phyloP scores from a whole-genome alignment of 2,113 vertebrate genomes.

The Castor canadensis region DNA sequence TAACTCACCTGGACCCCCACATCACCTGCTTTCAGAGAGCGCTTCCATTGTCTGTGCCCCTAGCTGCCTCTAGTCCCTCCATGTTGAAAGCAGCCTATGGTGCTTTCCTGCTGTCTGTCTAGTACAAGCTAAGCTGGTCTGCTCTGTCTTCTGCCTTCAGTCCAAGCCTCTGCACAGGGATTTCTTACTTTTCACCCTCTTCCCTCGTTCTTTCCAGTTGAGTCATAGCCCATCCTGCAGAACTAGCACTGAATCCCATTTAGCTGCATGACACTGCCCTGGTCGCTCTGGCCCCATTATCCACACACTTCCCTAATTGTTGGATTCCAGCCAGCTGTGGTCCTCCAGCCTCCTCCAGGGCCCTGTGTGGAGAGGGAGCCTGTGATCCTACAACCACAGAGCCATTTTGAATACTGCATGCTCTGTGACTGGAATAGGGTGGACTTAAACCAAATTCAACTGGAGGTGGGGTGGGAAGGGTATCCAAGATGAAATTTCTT shows the following conservation, averaged over 20 bases:
- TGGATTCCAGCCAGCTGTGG: not conserved
- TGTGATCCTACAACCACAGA: not conserved
- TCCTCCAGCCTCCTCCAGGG: fast-evolving
- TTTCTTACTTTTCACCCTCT: not conserved
- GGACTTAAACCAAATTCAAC: too few relatives aligned
- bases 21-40: not conserved
- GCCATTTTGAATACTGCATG: fast-evolving
- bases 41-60: fast-evolving
- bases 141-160: not conserved
- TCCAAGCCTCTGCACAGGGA: not conserved
- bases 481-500: not conserved
- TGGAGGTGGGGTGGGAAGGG: not conserved
- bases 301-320: too few relatives aligned
- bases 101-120: not conserved
- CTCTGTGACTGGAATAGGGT: too few relatives aligned
- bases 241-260: not conserved
- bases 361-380: fast-evolving
- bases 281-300: not conserved
- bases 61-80: fast-evolving
- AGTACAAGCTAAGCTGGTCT: not conserved
- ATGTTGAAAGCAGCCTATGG: not conserved
- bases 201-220: not conserved
- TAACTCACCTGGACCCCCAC: not conserved
- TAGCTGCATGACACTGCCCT: fast-evolving
- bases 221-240: not conserved